Base-by-base conservation (phyloP, 2,113 vertebrate genomes). In the Nothobranchius furzeri region DNA sequence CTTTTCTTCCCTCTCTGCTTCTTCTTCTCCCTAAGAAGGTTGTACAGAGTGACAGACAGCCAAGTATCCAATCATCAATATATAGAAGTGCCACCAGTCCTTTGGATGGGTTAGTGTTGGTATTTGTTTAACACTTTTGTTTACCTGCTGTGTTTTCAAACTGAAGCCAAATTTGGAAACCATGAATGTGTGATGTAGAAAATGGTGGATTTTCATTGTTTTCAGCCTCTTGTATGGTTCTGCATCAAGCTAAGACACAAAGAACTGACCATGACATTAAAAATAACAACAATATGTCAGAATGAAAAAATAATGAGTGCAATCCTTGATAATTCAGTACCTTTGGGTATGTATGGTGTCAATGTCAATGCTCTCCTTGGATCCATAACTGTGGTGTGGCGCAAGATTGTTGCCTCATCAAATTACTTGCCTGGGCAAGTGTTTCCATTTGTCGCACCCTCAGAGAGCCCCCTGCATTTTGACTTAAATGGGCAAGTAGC, bases 151-250 rank as follows among this genome's bases (percentile, higher is more conserved):
- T 64, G 75, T 83, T 84, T 82, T 78, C 88, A 57, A 85, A 87
- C 62, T 78, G 55, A 91, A 91, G 88, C 88, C 90, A 91, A 92
- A 92, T 89, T 79, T 73, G 70, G 64, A 90, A 73, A 79, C 81
- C 80, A 87, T 88, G 91, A 92, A 92, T 93, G 92, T 92, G 84
- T 88, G 79, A 78, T 87, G 71, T 84, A 76, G 57, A 68, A 82
- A 78, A 81, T 77, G 82, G 75, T 81, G 68, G 70, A 75, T 81
- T 45, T 70, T 48, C 50, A 25, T 77, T 59, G 47, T 62, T 83
- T 77, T 69, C 50, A 56, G 58, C 62, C 81, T 79, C 57, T 60
- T 70, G 14, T 35, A 72, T 76, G 49, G 48, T 73, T 75, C 74
- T 17, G 46, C 85, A 75, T 73, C 60, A 30, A 7, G 70, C 75